A percentile compares a stretch with the other conserved stretches of the same genome.
These are phyloP conservation scores for Dromaius novaehollandiae DNA, from an alignment of 2,113 vertebrate genomes.

Conservation along the genomic window DNA sequence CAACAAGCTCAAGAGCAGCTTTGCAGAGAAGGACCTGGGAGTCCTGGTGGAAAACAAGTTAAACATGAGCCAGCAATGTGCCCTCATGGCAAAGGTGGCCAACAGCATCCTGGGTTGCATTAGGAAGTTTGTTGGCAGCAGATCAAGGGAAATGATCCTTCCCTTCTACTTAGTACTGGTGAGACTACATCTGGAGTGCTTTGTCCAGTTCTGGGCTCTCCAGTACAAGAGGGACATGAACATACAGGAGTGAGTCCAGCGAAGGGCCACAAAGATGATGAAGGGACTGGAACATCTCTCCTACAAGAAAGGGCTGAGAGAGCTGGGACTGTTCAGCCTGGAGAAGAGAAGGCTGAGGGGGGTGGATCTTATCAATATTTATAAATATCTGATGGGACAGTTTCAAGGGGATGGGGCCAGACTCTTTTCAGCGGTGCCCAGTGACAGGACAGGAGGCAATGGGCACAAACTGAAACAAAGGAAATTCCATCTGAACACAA, in stretches of 20 bases:
- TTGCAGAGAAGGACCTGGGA: too few species aligned
- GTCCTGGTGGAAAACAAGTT: neutral
- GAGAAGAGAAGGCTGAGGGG: too few species aligned
- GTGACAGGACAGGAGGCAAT: neutral
- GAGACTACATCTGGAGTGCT: neutral
- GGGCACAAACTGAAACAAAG: neutral
- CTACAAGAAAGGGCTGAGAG: neutral
- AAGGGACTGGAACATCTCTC: neutral
- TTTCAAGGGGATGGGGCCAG: too few species aligned
- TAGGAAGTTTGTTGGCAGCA: neutral
- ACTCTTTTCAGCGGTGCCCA: too few species aligned
- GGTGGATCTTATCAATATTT: too few species aligned
- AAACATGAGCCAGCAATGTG: neutral
- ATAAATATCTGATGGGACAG: too few species aligned
- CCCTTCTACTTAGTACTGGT: neutral
- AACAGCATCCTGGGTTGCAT: neutral
- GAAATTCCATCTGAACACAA: neutral
- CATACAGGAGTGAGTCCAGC: neutral
- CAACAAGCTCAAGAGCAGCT: too few species aligned
- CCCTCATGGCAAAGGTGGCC: neutral
- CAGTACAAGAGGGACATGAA: neutral
- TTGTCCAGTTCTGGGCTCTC: neutral
- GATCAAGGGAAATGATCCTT: neutral
- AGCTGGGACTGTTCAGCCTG: neutral
- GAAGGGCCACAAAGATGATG: neutral